A percentile compares a stretch with the other conserved stretches of the same genome.
Conservation (phyloP, 2,797 vertebrate genomes). For the Acanthornis magna region DNA sequence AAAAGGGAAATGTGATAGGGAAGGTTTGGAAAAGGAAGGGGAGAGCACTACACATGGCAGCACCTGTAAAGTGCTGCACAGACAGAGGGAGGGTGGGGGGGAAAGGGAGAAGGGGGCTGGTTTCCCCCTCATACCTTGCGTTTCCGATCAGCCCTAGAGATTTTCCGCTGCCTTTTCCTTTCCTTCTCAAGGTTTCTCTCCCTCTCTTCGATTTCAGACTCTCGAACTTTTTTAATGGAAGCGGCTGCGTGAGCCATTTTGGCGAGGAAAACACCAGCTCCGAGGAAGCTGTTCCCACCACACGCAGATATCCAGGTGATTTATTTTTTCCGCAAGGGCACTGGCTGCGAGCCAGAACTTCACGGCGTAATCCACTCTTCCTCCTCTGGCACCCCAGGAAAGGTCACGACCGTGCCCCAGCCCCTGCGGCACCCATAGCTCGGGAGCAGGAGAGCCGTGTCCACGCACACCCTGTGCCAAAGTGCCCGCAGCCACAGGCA, state of each 20-base stretch:
- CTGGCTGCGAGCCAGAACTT: conserved; percentile 56
- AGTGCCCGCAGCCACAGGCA: not conserved
- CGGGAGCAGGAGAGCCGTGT: not conserved
- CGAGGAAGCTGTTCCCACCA: conserved; percentile 33
- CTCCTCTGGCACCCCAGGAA: conserved; percentile 34
- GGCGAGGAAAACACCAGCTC: conserved; percentile 36
- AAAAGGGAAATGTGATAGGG: not conserved
- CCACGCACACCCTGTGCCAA: not conserved
- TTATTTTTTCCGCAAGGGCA: conserved; percentile 61
- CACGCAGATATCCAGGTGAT: conserved; percentile 60
- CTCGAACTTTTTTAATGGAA: conserved; percentile 96
- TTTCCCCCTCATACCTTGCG: conserved; percentile 87
- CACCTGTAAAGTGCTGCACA: not conserved
- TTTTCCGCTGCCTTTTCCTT: conserved; percentile 84
- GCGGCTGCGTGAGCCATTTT: conserved; percentile 96
- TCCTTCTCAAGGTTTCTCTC: conserved; percentile 86
- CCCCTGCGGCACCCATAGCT: conserved; percentile 69
- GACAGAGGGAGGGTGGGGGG: not conserved
- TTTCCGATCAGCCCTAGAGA: conserved; percentile 90
- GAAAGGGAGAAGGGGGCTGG: not conserved
- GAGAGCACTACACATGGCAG: not conserved
- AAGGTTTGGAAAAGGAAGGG: not conserved
- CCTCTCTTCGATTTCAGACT: conserved; percentile 85
- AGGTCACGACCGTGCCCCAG: conserved; percentile 68
- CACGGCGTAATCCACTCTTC: conserved; percentile 58